Evolutionary conservation across 2,888 invertebrate genomes (phyloP).

Genomic region (Belgica antarctica): DNA sequence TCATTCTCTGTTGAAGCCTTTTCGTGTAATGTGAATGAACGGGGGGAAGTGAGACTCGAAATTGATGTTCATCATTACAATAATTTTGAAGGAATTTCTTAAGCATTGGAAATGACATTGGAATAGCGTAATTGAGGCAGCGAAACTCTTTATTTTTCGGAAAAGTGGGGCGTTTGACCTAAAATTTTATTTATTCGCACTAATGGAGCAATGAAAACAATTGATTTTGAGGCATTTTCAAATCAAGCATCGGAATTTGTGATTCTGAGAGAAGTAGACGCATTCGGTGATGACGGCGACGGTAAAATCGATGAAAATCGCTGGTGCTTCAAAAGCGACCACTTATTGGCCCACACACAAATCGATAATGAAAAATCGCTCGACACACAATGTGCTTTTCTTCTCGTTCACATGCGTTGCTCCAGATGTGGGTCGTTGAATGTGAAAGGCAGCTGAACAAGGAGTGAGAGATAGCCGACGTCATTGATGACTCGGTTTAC

Average conservation of each 20-base stretch:
- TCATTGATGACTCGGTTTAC: too few relatives aligned
- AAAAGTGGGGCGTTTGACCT: not conserved
- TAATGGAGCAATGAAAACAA: too few relatives aligned
- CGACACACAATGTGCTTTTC: not conserved
- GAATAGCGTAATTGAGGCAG: not conserved
- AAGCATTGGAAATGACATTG: not conserved
- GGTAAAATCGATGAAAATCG: slow-evolving; percentile 6
- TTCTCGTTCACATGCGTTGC: not conserved
- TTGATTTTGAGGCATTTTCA: too few relatives aligned
- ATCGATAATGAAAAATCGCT: not conserved
- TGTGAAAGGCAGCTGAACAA: not conserved
- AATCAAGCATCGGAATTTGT: too few relatives aligned
- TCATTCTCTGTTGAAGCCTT: too few relatives aligned
- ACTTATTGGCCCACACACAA: not conserved
- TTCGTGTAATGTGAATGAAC: too few relatives aligned
- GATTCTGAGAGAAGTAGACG: too few relatives aligned
- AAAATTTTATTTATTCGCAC: too few relatives aligned
- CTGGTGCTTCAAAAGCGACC: not conserved
- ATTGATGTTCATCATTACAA: too few relatives aligned
- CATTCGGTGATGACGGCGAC: not conserved
- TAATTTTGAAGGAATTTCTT: too few relatives aligned
- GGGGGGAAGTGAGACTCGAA: too few relatives aligned
- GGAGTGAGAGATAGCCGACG: not conserved
- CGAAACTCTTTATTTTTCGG: not conserved
- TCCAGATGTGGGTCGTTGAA: not conserved